Evolutionary conservation across 2,888 invertebrate genomes (phyloP), one percentile per base, ranked within the genome.

Genomic region (Acronicta aceris): DNA sequence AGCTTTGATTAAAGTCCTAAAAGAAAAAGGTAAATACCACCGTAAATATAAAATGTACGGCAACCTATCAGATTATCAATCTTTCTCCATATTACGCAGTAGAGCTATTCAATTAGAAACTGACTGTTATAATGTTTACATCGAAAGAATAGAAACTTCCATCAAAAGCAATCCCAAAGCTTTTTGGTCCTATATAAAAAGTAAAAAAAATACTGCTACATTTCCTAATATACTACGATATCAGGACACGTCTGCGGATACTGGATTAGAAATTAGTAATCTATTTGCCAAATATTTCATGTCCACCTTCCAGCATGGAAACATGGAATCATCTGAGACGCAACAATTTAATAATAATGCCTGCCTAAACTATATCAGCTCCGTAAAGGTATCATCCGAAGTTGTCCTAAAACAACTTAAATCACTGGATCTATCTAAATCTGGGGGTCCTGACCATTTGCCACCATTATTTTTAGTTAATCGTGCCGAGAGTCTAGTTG

Each of bases 131-230:
- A 27, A 27, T 7, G 6, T 1, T 7, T 27, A 27, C 6, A 27
- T 27, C 6, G 38, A 49, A 6, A 41, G 45, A 30, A 48, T 64
- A 16, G 70, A 72, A 52, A 12, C 48, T 8, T 43, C 60, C 0
- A 70, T 67, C 9, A 41, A 54, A 10, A 27, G 64, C 15, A 52
- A 65, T 36, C 70, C 75, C 9, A 75, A 65, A 47, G 5, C 17
- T 8, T 71, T 72, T 54, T 75, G 73, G 74, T 46, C 67, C 0
- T 76, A 59, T 41, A 12, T 74, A 2, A 73, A 70, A 54, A 63
- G 59, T 15, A 63, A 55, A 50, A 62, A 46, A 27, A 57, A 53
- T 5, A 38, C 48, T 9, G 54, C 59, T 43, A 52, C 65, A 10
- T 33, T 74, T 13, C 78, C 76, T 9, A 57, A 57, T 2, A 17